Conservation (phyloP, 2,888 invertebrate genomes). For the Synanthedon tipuliformis region DNA sequence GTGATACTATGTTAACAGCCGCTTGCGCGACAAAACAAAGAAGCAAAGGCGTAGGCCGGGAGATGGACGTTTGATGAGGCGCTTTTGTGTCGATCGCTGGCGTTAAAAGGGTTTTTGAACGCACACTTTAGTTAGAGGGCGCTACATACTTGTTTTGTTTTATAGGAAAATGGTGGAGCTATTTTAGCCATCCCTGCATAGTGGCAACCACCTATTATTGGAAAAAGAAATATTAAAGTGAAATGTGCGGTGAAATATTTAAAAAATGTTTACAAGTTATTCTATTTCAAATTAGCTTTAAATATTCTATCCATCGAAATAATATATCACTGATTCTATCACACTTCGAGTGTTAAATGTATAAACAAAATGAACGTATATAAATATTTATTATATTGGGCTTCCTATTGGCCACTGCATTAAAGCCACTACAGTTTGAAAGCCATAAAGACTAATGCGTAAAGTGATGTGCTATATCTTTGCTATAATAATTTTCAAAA, state of each 20-base stretch:
- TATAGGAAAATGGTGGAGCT: background rate
- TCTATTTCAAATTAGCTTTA: too few relatives aligned
- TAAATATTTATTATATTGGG: too few relatives aligned
- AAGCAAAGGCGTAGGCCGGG: constrained; percentile 33
- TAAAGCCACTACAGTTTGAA: constrained; percentile 9
- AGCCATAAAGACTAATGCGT: too few relatives aligned
- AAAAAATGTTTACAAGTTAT: too few relatives aligned
- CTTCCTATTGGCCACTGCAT: constrained; percentile 15
- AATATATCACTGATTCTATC: too few relatives aligned
- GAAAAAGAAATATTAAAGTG: too few relatives aligned
- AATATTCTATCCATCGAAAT: too few relatives aligned
- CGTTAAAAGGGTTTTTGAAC: constrained; percentile 56
- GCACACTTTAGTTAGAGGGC: constrained; percentile 39
- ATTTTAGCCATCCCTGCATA: background rate
- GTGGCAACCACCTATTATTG: too few relatives aligned
- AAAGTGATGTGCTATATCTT: too few relatives aligned
- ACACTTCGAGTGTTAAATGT: too few relatives aligned
- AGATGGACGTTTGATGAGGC: constrained; percentile 70
- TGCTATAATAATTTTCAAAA: too few relatives aligned
- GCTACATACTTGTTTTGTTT: constrained; percentile 9
- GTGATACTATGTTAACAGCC: constrained; percentile 13
- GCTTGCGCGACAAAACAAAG: constrained; percentile 55
- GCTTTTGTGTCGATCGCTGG: constrained; percentile 58
- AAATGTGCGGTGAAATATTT: too few relatives aligned
- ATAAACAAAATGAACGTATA: background rate